A percentile compares a stretch with the other conserved stretches of the same genome.
Conservation (phyloP, 2,797 vertebrate species). For the Vireo griseus region DNA sequence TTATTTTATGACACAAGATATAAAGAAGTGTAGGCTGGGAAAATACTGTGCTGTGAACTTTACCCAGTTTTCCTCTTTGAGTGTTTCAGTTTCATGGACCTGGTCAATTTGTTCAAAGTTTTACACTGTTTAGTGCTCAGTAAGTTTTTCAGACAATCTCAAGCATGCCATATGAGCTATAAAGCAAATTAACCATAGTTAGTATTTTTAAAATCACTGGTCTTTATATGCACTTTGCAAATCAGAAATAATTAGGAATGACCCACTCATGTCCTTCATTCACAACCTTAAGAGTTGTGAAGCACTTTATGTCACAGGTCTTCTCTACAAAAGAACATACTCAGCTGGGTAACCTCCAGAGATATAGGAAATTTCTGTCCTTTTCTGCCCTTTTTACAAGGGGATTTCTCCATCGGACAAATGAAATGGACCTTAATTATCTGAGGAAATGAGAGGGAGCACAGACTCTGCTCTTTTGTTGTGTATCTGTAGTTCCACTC, state of each 20-base stretch:
- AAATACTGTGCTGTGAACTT: conserved; percentile 66
- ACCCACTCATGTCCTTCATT: not conserved
- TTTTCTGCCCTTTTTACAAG: not conserved
- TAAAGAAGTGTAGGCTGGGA: conserved; percentile 67
- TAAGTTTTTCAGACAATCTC: not conserved
- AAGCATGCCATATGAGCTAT: not conserved
- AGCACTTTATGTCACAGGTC: not conserved
- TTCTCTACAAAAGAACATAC: not conserved
- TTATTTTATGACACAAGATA: conserved; percentile 67
- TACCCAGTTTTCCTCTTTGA: conserved; percentile 45
- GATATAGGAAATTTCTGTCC: not conserved
- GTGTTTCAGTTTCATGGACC: not conserved
- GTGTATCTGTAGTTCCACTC: not conserved
- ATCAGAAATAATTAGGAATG: not conserved
- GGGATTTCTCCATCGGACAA: not conserved
- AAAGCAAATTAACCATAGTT: not conserved
- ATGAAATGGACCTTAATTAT: not conserved
- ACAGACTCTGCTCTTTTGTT: not conserved
- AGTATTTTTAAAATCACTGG: not conserved
- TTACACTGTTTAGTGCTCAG: not conserved
- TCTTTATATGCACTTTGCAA: not conserved
- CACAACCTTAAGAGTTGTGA: not conserved
- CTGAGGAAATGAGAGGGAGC: not conserved
- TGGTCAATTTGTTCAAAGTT: not conserved
- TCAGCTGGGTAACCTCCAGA: not conserved